These are phyloP conservation scores for Noctua fimbriata DNA, from an alignment of 2,888 invertebrate genomes.

Conservation along the genomic window DNA sequence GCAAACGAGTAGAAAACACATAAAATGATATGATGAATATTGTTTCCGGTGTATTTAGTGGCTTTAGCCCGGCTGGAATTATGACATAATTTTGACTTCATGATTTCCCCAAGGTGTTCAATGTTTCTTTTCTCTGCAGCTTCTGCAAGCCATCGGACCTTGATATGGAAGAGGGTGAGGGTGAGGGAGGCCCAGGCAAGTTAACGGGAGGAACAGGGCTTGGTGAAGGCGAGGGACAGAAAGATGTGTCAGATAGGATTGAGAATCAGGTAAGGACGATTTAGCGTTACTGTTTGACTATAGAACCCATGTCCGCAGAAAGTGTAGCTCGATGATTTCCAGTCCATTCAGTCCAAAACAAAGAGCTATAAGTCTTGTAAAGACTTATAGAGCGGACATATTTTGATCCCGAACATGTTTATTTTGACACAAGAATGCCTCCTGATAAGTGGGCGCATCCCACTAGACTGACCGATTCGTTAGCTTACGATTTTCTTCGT, in stretches of 20 bases:
- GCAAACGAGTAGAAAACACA: not conserved
- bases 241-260: constrained; percentile 98
- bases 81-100: not conserved
- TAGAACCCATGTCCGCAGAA: not conserved
- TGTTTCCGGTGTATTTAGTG: not conserved
- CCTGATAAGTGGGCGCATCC: not conserved
- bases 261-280: constrained; percentile 89
- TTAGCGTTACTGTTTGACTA: not conserved
- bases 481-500: no score
- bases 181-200: constrained; percentile 91
- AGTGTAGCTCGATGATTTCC: not conserved
- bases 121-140: constrained; percentile 87
- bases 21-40: not conserved
- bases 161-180: constrained; percentile 94
- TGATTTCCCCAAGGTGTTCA: not conserved
- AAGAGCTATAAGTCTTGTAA: not conserved
- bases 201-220: constrained; percentile 95
- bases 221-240: constrained; percentile 97
- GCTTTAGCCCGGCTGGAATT: not conserved
- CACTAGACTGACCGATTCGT: not conserved
- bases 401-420: not conserved
- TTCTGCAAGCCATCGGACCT: constrained; percentile 98
- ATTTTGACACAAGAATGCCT: not conserved
- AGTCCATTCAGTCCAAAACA: not conserved
- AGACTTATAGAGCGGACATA: not conserved